Conservation (phyloP, 2,888 invertebrate species). For the Seira sanloemensis region DNA sequence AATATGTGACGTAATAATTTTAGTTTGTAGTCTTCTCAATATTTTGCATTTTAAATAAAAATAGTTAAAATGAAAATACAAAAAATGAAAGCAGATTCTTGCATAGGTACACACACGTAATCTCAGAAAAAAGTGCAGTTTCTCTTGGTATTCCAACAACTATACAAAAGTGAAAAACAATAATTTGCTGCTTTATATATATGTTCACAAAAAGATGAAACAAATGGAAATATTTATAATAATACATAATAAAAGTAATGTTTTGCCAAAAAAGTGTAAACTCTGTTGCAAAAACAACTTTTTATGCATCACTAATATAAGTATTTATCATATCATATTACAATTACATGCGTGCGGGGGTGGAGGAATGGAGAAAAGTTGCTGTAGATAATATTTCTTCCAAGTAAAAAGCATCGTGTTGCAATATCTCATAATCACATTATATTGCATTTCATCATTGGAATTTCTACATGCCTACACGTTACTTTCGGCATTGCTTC, state of each 20-base stretch:
- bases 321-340: no score
- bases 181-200: not conserved
- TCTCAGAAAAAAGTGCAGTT: not conserved
- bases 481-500: no score
- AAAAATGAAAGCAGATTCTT: not conserved
- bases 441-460: no score
- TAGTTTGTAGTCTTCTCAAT: not conserved
- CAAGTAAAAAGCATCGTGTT: no score
- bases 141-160: not conserved
- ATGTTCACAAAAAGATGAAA: conserved; percentile 1
- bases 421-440: no score
- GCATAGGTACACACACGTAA: not conserved
- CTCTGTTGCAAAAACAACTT: no score
- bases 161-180: not conserved
- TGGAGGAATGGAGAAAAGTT: no score
- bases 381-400: no score
- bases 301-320: no score
- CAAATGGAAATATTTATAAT: conserved; percentile 4
- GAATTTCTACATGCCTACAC: no score
- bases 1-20: not conserved
- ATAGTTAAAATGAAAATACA: not conserved
- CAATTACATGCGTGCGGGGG: no score
- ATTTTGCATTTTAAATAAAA: not conserved
- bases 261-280: not conserved
- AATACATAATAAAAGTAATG: conserved; percentile 4